Base-by-base conservation (phyloP, 2,113 vertebrate genomes). In the Ancistrus triradiatus region DNA sequence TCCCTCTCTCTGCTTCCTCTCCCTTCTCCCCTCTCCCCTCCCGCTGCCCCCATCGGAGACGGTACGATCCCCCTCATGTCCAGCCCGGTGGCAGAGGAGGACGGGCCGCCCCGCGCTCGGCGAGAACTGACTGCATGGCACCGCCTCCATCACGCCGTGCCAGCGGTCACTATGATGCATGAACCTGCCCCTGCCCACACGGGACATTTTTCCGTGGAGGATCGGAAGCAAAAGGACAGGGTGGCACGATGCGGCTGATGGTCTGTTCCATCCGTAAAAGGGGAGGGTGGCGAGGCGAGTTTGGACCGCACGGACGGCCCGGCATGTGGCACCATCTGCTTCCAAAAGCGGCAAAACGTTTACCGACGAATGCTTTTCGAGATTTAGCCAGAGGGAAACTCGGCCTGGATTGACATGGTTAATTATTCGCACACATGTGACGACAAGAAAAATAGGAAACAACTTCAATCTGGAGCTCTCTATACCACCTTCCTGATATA, bases 91-190 rank as follows among this genome's bases (percentile, higher is more conserved):
- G 38, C 50, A 47, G 77, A 50, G 50, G 69, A 73, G 71, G 78
- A 72, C 13, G 7, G 35, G 35, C 35, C 1, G 75, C 63, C 67
- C 67, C 61, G 38, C 55, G 69, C 78, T 74, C 66, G 71, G 66
- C 72, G 81, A 77, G 78, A 72, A 19, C 44, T 78, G 82, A 85
- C 80, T 78, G 78, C 77, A 76, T 17, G 59, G 53, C 76, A n/a
- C n/a, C n/a, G n/a, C n/a, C n/a, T 87, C 72, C 78, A 87, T 87
- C 86, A 87, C 73, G 57, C 37, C 76, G 38, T 67, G 70, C 79
- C 70, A 68, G 69, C 71, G 75, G 73, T 83, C 81, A 85, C 63
- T 61, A 72, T 87, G 84, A 87, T 85, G 68, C 76, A 87, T 86
- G 74, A 65, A 79, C 57, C 69, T 55, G 38, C 49, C 40, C 59